Evolutionary conservation across 2,113 vertebrate species (phyloP), one percentile per base, ranked within the genome.

Genomic region (Zapornia atra): DNA sequence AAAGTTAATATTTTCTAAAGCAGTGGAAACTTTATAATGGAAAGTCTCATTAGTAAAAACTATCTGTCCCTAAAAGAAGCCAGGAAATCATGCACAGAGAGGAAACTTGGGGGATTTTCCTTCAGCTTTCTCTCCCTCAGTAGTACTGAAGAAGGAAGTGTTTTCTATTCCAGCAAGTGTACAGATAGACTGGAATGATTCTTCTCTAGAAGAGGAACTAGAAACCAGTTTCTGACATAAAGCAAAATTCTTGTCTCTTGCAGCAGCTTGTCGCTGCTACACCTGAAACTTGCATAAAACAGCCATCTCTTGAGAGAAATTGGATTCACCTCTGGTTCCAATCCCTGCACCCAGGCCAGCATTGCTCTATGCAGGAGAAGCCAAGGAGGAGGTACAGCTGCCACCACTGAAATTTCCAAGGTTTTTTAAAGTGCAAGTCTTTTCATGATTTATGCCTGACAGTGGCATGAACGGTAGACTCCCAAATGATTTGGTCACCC

Each of bases 1-100:
- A 97, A 96, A 96, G 97, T 96, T 97, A 97, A 93, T 98, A 97
- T 97, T 98, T 98, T 98, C 82, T 90, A 90, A 94, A 97, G 95
- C 83, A 86, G 89, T 94, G 87, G 90, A 97, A 97, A 97, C 92
- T 97, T 97, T 96, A 97, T 96, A 97, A 97, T 96, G 93, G 96
- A 97, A 97, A 96, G 95, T 95, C 87, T 96, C 84, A 95, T 97
- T 97, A 97, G 93, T 90, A 97, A 87, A 92, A 95, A 79, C 88
- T 96, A 92, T 65, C 93, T 97, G 81, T 93, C 92, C 92, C 96
- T 97, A 93, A 97, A 94, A 97, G 90, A 86, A 96, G 34, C 83
- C 95, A 94, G 66, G 82, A 94, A 95, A 95, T 94, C 48, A 70
- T 76, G 77, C 71, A 82, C 73, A 72, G 78, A 96, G 88, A 84